Evolutionary conservation across 2,797 vertebrate genomes (phyloP), one percentile per base, ranked within the genome.

Genomic region (Ptychadena robeensis): DNA sequence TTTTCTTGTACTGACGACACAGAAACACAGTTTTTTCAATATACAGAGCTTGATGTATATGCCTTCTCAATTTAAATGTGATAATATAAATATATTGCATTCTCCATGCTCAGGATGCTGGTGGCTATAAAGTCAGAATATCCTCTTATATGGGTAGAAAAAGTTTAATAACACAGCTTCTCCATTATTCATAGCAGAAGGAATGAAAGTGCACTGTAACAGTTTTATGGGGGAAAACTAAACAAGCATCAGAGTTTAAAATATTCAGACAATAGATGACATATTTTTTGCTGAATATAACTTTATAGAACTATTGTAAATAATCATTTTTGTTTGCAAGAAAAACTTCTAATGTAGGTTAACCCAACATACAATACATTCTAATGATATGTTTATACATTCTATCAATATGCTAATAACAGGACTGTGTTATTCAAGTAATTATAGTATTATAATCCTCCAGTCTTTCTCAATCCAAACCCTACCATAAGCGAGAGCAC

Each of bases 101-200:
- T 53, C 37, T 44, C 40, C 76, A 53, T 66, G 44, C 31, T 64
- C 31, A n/a, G 30, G 71, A 31, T 67, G 61, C 71, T 68, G 27
- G 34, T 63, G 71, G 71, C 71, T 74, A 74, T 68, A 57, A 31
- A 65, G 37, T 18, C 32, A 3, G 71, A 80, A 72, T 80, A 72
- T 72, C 44, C 18, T 27, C 18, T 70, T 8, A 73, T 73, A 81
- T 73, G 44, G 66, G 30, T 37, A 73, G 9, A 40, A 73, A 48
- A 53, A 73, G 64, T 67, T 67, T 73, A 73, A 81, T 81, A 73
- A 14, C 22, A 59, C 25, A 35, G n/a, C 30, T 81, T 25, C 30
- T 81, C 61, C 25, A 81, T 81, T 64, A 81, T 81, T 81, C 71
- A 81, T 81, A 32, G 31, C 12, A 22, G 2, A 66, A 81, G 22